A percentile compares a stretch with the other conserved stretches of the same genome.
Evolutionary conservation across 2,888 invertebrate species (phyloP).

Genomic region (Volucella inflata): DNA sequence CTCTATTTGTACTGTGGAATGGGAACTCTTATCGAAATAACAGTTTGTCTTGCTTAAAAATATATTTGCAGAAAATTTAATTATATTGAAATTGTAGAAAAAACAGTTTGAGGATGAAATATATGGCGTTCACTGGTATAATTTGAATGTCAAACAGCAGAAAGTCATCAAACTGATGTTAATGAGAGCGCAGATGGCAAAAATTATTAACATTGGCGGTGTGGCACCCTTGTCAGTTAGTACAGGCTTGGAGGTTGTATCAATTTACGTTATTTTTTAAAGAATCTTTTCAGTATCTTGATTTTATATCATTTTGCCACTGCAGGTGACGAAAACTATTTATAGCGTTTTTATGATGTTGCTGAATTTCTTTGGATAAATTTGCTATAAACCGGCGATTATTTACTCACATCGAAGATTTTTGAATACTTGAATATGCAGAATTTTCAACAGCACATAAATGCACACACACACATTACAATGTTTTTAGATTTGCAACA

Average conservation of each 20-base stretch:
- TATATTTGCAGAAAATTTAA: neutral
- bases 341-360: conserved; percentile 79
- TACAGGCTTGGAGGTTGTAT: conserved; percentile 75
- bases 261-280: conserved; percentile 17
- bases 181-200: conserved; percentile 68
- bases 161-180: conserved; percentile 74
- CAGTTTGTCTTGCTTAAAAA: conserved; percentile 23
- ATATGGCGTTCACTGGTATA: conserved; percentile 76
- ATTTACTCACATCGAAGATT: neutral
- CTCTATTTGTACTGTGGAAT: conserved; percentile 66
- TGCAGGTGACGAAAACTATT: conserved; percentile 79
- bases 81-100: conserved; percentile 25
- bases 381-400: neutral
- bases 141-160: conserved; percentile 70
- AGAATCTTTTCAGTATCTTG: conserved; percentile 69
- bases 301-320: conserved; percentile 13
- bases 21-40: conserved; percentile 66
- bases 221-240: conserved; percentile 75
- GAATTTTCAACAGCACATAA: neutral
- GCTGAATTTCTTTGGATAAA: conserved; percentile 65
- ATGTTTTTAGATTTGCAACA: no score
- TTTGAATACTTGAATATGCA: neutral
- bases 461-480: no score
- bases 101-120: conserved; percentile 59
- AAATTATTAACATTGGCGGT: conserved; percentile 65